Conservation (phyloP, 2,113 vertebrate genomes). For the Eptesicus fuscus region DNA sequence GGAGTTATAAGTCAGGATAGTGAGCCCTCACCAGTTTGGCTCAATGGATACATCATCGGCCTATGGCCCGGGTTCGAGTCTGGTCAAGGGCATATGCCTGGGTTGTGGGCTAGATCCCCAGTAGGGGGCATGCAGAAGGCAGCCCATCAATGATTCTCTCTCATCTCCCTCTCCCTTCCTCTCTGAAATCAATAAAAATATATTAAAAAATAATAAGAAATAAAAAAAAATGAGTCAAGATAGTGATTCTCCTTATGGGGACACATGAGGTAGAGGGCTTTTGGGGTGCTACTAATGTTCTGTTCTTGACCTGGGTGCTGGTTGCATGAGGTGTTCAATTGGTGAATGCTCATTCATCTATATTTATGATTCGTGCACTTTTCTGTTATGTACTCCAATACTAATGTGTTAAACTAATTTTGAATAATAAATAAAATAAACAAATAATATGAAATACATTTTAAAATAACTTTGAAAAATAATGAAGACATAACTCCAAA, state of each 20-base stretch:
- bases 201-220: too few relatives aligned
- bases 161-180: too few relatives aligned
- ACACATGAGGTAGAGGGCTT: too few relatives aligned
- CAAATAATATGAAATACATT: background rate
- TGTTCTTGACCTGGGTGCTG: background rate
- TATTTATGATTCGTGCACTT: background rate
- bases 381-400: background rate
- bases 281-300: background rate
- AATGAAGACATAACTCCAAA: background rate
- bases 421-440: background rate
- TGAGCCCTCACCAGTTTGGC: too few relatives aligned
- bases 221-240: background rate
- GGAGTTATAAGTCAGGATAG: background rate
- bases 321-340: background rate
- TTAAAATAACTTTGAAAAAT: conserved; percentile 23
- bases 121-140: too few relatives aligned
- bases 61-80: too few relatives aligned
- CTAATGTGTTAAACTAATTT: background rate
- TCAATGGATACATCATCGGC: too few relatives aligned
- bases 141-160: too few relatives aligned
- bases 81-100: too few relatives aligned
- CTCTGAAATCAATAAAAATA: too few relatives aligned
- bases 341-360: background rate
- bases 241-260: background rate
- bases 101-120: too few relatives aligned